These are phyloP conservation scores for Philonicus albiceps DNA, from an alignment of 2,888 invertebrate genomes.

Conservation along the genomic window DNA sequence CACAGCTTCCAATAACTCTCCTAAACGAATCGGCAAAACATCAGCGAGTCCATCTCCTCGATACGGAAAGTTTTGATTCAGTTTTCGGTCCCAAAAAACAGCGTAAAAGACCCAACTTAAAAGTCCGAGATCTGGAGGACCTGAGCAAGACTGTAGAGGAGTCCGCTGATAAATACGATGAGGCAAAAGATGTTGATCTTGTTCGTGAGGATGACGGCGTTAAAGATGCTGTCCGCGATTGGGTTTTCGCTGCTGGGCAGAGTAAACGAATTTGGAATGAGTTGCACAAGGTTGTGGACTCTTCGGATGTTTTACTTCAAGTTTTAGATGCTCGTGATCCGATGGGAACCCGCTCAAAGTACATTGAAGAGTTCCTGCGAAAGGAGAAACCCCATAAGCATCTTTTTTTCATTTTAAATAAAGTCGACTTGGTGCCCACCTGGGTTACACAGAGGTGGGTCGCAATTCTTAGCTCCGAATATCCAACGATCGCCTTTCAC, in stretches of 20 bases:
- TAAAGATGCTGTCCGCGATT: conserved; percentile 83
- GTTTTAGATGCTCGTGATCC: conserved; percentile 98
- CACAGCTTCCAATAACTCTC: conserved; percentile 91
- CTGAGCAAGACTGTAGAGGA: conserved; percentile 77
- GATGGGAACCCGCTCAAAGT: conserved; percentile 91
- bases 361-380: conserved; percentile 89
- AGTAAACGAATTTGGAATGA: conserved; percentile 99
- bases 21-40: conserved; percentile 92
- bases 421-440: conserved; percentile 94
- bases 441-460: conserved; percentile 99
- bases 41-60: conserved; percentile 90
- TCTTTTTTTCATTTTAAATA: conserved; percentile 95
- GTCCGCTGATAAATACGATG: conserved; percentile 78
- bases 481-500: conserved; percentile 98
- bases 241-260: conserved; percentile 95
- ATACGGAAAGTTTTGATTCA: conserved; percentile 92
- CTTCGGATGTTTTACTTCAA: conserved; percentile 96
- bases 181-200: conserved; percentile 83
- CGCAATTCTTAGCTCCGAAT: conserved; percentile 89
- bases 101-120: conserved; percentile 86
- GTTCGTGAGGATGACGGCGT: conserved; percentile 83
- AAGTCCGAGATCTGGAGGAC: conserved; percentile 79
- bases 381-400: conserved; percentile 98
- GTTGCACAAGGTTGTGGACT: conserved; percentile 97
- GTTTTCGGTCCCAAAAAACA: conserved; percentile 96